phyloP scores from a whole-genome alignment of 2,888 invertebrate species.

The Noctua fimbriata region DNA sequence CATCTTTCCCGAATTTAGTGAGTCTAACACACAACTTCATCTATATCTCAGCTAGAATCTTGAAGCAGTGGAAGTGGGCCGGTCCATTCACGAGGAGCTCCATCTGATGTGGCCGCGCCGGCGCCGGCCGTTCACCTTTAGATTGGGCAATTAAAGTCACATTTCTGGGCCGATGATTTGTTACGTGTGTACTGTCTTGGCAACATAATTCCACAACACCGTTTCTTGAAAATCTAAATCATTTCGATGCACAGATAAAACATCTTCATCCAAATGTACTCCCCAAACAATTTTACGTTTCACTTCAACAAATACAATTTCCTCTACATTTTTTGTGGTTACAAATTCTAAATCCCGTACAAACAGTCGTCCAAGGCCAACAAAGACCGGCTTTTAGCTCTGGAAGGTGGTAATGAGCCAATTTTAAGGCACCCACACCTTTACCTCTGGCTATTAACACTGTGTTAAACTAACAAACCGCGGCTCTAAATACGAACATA shows the following conservation, averaged over 20 bases:
- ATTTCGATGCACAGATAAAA: conserved; percentile 53
- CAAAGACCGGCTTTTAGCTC: conserved; percentile 76
- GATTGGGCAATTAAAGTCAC: conserved; percentile 78
- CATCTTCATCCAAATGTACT: conserved; percentile 58
- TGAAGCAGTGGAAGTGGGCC: conserved; percentile 73
- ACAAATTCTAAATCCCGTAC: conserved; percentile 70
- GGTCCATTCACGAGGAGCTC: conserved; percentile 83
- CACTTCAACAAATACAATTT: conserved; percentile 59
- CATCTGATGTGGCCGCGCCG: conserved; percentile 72
- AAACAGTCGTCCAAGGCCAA: conserved; percentile 73
- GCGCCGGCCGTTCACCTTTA: conserved; percentile 79
- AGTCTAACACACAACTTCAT: conserved; percentile 65
- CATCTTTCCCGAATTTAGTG: conserved; percentile 66
- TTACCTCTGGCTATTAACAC: conserved; percentile 73
- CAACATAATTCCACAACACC: conserved; percentile 62
- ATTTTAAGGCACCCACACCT: conserved; percentile 75
- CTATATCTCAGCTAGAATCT: conserved; percentile 73
- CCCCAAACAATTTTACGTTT: conserved; percentile 58
- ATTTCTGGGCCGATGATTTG: conserved; percentile 72
- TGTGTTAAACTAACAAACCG: conserved; percentile 70
- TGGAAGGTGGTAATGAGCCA: conserved; percentile 78
- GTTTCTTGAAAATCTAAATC: conserved; percentile 53
- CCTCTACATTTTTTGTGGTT: conserved; percentile 64
- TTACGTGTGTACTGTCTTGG: conserved; percentile 59
- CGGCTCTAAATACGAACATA: conserved; percentile 60